phyloP scores from a whole-genome alignment of 2,888 invertebrate species.

The Pyrocoelia pectoralis region DNA sequence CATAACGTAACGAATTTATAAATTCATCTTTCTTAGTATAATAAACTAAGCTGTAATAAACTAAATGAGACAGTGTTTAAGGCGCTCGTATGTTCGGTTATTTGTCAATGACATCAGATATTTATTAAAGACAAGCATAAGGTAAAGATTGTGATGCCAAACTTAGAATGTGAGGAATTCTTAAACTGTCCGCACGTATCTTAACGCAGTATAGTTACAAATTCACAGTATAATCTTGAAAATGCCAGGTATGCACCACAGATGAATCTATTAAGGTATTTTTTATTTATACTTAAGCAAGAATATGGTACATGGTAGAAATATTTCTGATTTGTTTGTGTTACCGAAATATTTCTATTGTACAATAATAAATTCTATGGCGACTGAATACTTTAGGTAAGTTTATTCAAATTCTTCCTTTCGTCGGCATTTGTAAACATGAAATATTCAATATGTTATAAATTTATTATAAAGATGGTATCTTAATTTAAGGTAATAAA shows the following conservation, averaged over 20 bases:
- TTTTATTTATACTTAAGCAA: slow-evolving; percentile 38
- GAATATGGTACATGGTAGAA: slow-evolving; percentile 40
- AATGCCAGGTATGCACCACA: slow-evolving; percentile 50
- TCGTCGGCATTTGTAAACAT: slow-evolving; percentile 36
- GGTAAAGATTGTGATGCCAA: slow-evolving; percentile 56
- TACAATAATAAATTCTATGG: slow-evolving; percentile 37
- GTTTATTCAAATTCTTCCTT: slow-evolving; percentile 36
- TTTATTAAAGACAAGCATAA: slow-evolving; percentile 58
- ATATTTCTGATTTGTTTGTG: slow-evolving; percentile 45
- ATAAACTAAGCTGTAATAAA: slow-evolving; percentile 46
- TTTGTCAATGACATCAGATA: slow-evolving; percentile 60
- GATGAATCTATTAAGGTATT: slow-evolving; percentile 55
- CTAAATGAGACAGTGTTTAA: slow-evolving; percentile 52
- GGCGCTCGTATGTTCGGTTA: slow-evolving; percentile 56
- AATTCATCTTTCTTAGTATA: slow-evolving; percentile 36
- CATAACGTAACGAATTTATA: slow-evolving; percentile 37
- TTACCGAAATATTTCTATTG: slow-evolving; percentile 43
- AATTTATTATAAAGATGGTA: slow-evolving; percentile 35
- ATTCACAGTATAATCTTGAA: slow-evolving; percentile 52
- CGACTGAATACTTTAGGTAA: slow-evolving; percentile 37
- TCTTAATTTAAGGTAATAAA: slow-evolving; percentile 38
- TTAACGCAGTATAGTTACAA: slow-evolving; percentile 20
- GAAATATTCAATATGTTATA: slow-evolving; percentile 37
- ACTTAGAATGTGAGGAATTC: slow-evolving; percentile 57
- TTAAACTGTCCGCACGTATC: slow-evolving; percentile 44